Base-by-base conservation (phyloP, 2,888 invertebrate genomes). In the Apamea crenata region DNA sequence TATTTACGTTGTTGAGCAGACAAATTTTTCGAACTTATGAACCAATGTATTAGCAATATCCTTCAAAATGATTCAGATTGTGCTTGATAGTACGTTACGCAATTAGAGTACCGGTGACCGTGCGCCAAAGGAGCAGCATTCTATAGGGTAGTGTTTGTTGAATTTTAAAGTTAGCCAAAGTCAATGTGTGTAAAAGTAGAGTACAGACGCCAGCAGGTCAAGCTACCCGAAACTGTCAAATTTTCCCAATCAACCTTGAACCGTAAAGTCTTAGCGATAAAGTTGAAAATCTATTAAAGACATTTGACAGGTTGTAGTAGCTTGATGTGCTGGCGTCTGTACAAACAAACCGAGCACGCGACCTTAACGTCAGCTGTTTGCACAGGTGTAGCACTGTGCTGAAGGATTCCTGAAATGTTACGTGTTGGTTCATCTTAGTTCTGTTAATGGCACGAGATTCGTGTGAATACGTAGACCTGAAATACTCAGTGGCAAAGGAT, bases 331-430 rank as follows among this genome's bases (percentile, higher is more conserved):
- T 40, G 40, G 7, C 40, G 40, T 40, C 40, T 16, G 14, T 32
- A 47, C 53, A 78, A 75, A 85, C 50, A 82, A n/a, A 59, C 2
- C 14, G 14, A 56, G 70, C 77, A 74, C 82, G 86, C 78, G 88
- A 86, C 88, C 83, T 85, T 69, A 78, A 18, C 67, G 79, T 21
- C 80, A 71, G 66, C 61, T 86, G 83, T 88, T 78, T 82, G 74
- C 2, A 66, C 78, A 87, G 76, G 47, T 88, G 83, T 14, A 14
- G 0, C 61, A 25, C 10, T 18, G 44, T 16, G 32, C 14, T 44
- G 85, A 71, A 83, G 87, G 83, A 86, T 86, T 63, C 63, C 69
- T 16, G 18, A 59, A 61, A 21, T 76, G 47, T 66, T 36, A 8
- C 68, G 36, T 63, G 70, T 29, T 29, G n/a, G 40, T 68, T 59